phyloP scores from a whole-genome alignment of 2,888 invertebrate genomes.

The Podotricha telesiphe region DNA sequence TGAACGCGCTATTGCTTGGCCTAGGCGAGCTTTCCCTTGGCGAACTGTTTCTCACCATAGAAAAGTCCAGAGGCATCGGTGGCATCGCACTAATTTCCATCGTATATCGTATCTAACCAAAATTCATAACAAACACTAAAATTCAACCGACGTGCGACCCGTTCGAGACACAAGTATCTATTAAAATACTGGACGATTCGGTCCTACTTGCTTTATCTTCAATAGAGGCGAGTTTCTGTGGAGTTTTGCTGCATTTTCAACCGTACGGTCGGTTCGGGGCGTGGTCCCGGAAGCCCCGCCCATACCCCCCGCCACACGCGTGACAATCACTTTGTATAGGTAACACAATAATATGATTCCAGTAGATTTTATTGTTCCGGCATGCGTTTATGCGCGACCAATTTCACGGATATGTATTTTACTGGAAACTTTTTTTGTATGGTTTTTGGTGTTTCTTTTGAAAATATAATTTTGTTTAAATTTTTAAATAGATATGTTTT shows the following conservation, averaged over 20 bases:
- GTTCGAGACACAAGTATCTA: conserved; percentile 71
- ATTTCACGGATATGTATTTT: conserved; percentile 55
- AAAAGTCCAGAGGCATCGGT: conserved; percentile 87
- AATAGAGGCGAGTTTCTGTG: conserved; percentile 74
- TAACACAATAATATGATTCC: conserved; percentile 83
- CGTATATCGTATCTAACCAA: conserved; percentile 52
- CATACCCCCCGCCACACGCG: conserved; percentile 63
- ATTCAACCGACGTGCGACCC: conserved; percentile 66
- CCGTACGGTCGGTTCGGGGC: conserved; percentile 76
- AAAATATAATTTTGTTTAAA: no score
- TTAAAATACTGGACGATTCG: conserved; percentile 56
- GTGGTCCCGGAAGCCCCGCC: conserved; percentile 64
- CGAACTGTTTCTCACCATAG: conserved; percentile 79
- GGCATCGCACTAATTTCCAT: conserved; percentile 86
- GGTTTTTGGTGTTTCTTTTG: conserved; percentile 23
- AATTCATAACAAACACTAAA: conserved; percentile 49
- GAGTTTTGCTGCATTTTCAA: conserved; percentile 73
- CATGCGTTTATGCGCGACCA: conserved; percentile 76
- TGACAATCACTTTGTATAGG: conserved; percentile 84
- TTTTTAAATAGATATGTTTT: no score
- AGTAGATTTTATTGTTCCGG: conserved; percentile 82
- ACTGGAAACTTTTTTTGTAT: conserved; percentile 32
- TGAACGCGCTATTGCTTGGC: conserved; percentile 85
- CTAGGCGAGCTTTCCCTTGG: conserved; percentile 71
- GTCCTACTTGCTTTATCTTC: conserved; percentile 53